Percentiles rank a stretch among this genome's conserved stretches.
Conservation (phyloP, 2,888 invertebrate genomes). For the Embidobia sp. region DNA sequence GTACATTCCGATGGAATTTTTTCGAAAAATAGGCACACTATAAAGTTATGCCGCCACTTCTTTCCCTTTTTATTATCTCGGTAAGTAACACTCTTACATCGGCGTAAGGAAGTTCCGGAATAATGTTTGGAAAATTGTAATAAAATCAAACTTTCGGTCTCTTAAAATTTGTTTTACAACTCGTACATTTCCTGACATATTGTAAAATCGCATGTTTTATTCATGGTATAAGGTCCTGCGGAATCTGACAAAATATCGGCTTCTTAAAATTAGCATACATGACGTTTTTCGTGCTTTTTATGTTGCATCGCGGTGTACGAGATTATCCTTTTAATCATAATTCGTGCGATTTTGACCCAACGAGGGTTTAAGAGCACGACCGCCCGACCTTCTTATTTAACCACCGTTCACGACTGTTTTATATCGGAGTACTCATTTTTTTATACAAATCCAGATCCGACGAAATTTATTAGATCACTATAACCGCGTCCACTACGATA, state of each 20-base stretch:
- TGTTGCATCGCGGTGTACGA: not conserved
- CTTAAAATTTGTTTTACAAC: conserved; percentile 57
- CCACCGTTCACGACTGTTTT: not conserved
- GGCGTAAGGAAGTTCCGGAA: conserved; percentile 24
- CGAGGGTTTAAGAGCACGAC: conserved; percentile 6
- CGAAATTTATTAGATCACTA: conserved; percentile 17
- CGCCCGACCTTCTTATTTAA: not conserved
- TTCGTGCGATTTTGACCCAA: conserved; percentile 1
- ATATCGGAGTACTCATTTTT: conserved; percentile 13
- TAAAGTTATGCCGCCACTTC: too few species aligned
- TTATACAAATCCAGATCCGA: conserved; percentile 21
- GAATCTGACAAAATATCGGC: conserved; percentile 56
- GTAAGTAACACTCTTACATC: conserved; percentile 9
- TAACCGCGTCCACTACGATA: not conserved
- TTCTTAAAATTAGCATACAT: conserved; percentile 54
- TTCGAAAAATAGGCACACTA: too few species aligned
- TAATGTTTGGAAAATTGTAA: conserved; percentile 46
- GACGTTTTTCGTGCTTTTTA: conserved; percentile 35
- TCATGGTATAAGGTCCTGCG: conserved; percentile 37
- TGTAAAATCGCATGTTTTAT: conserved; percentile 58
- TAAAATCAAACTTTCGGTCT: conserved; percentile 47
- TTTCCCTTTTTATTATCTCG: not conserved
- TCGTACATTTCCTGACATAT: conserved; percentile 49
- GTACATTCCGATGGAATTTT: too few species aligned
- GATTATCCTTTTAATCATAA: conserved; percentile 48